Conservation (phyloP, 2,888 invertebrate genomes). For the Synanthedon tipuliformis region DNA sequence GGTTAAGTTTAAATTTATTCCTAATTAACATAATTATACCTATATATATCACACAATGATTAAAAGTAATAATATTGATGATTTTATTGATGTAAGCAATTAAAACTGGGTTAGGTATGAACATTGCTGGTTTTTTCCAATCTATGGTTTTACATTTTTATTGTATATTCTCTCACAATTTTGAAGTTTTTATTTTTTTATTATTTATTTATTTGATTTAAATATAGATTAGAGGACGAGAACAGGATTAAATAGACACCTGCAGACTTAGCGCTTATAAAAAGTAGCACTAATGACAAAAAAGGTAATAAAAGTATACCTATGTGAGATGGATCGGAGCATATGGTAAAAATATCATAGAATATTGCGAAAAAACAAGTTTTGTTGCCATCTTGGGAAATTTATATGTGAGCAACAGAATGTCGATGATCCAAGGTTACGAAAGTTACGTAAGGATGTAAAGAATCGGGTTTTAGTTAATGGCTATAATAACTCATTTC, state of each 20-base stretch:
- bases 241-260: no score
- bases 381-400: conserved; percentile 21
- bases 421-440: conserved; percentile 28
- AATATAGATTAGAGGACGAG: no score
- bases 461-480: not conserved
- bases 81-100: no score
- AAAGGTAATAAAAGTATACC: conserved; percentile 1
- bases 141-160: not conserved
- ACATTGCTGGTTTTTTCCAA: no score
- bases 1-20: not conserved
- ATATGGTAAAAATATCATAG: conserved; percentile 13
- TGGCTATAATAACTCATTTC: not conserved
- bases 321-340: conserved; percentile 7
- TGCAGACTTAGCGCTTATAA: no score
- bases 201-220: no score
- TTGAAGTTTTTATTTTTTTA: not conserved
- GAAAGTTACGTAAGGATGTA: conserved; percentile 23
- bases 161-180: not conserved
- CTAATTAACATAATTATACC: not conserved
- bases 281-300: no score
- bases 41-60: not conserved
- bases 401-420: conserved; percentile 15
- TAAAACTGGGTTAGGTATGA: no score
- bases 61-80: not conserved
- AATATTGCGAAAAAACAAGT: conserved; percentile 16